These are phyloP conservation scores for Enteromius fasciolatus DNA, from an alignment of 2,797 vertebrate species.

Conservation along the genomic window DNA sequence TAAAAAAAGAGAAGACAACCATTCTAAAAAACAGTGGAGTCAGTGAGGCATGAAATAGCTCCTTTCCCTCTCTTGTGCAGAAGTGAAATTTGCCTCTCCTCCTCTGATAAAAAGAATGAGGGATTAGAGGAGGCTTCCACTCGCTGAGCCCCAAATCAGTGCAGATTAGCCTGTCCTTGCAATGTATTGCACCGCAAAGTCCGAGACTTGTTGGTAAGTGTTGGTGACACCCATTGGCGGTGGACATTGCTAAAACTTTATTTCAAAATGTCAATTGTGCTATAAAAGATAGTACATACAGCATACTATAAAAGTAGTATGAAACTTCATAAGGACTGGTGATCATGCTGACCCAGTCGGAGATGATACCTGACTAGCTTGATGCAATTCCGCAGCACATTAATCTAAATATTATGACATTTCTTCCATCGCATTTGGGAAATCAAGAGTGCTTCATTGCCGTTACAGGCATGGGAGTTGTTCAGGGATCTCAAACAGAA, in stretches of 20 bases:
- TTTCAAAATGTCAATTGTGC: conserved; percentile 41
- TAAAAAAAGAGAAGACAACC: conserved; percentile 57
- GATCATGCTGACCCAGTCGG: conserved; percentile 5
- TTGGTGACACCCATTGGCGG: conserved; percentile 66
- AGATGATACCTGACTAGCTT: conserved; percentile 6
- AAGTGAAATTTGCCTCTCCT: conserved; percentile 70
- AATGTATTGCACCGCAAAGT: conserved; percentile 72
- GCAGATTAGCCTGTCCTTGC: conserved; percentile 79
- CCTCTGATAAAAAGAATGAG: conserved; percentile 72
- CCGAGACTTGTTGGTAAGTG: conserved; percentile 61
- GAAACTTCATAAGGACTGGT: conserved; percentile 1
- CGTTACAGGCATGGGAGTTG: conserved; percentile 16
- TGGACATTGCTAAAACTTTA: conserved; percentile 62
- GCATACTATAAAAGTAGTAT: neutral
- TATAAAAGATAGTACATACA: neutral
- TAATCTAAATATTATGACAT: conserved; percentile 46
- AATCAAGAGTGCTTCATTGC: conserved; percentile 47
- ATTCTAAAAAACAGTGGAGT: conserved; percentile 77
- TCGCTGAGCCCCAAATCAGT: conserved; percentile 80
- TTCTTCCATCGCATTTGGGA: conserved; percentile 36
- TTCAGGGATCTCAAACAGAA: conserved; percentile 40
- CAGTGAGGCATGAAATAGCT: conserved; percentile 79
- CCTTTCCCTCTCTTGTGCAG: conserved; percentile 69
- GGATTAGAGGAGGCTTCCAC: conserved; percentile 78
- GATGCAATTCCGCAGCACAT: conserved; percentile 13